Evolutionary conservation across 2,797 vertebrate genomes (phyloP).

Genomic region (Zenarchopterus dispar): DNA sequence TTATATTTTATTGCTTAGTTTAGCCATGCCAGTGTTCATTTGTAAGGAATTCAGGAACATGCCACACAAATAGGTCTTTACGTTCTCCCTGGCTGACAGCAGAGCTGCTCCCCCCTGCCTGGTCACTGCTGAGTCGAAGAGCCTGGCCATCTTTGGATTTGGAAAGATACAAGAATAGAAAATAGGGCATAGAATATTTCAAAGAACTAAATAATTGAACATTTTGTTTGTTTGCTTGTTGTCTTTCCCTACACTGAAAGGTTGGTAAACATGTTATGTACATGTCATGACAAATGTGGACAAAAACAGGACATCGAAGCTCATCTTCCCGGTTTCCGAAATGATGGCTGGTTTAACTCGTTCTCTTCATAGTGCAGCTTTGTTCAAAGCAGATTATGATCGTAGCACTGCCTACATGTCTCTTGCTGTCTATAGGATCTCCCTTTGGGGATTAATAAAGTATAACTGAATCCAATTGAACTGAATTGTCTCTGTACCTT

Average conservation of each 20-base stretch:
- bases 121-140: too few species aligned
- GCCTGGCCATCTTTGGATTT: too few species aligned
- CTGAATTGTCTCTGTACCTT: constrained; percentile 40
- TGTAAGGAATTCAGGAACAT: too few species aligned
- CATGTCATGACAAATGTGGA: constrained; percentile 2
- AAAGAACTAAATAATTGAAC: constrained; percentile 55
- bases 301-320: too few species aligned
- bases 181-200: constrained; percentile 34
- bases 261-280: background rate
- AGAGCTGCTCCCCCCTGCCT: too few species aligned
- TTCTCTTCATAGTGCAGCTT: constrained; percentile 38
- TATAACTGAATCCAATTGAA: background rate
- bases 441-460: too few species aligned
- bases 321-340: background rate
- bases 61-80: too few species aligned
- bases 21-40: too few species aligned
- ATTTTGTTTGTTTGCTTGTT: constrained; percentile 14
- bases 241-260: too few species aligned
- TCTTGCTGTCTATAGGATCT: constrained; percentile 13
- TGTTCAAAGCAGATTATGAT: constrained; percentile 30
- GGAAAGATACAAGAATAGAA: constrained; percentile 51
- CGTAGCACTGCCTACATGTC: constrained; percentile 23
- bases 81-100: too few species aligned
- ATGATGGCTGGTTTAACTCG: constrained; percentile 9
- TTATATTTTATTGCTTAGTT: too few species aligned